Base-by-base conservation (phyloP, 2,888 invertebrate species). In the Drosophila ochracea region DNA sequence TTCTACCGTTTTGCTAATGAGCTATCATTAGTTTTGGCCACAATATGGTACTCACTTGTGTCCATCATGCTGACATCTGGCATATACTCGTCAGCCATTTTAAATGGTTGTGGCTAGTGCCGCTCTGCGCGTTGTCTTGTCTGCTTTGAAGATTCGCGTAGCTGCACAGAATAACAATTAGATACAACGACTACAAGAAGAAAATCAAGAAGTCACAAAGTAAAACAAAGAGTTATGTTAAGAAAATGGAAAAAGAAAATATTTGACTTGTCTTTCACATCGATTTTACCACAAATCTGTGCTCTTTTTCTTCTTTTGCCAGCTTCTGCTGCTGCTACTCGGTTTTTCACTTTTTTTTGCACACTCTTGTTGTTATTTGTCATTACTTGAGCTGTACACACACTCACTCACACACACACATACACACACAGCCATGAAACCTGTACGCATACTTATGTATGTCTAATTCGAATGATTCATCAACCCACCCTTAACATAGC, bases 21-120 rank as follows among this genome's bases (percentile, higher is more conserved):
- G 50, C 28, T n/a, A 58, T 30, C 50, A 73, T 63, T 60, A 53
- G 35, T 31, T 67, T 41, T 31, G 31, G 21, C 35, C 39, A 52
- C 86, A 90, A 90, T 90, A 86, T 90, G 89, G 72, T 79, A 91
- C 90, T 92, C 85, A 93, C 93, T 91, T 88, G 93, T 93, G 82
- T 93, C 92, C 91, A 93, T 89, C 69, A 92, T 80, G 84, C 91
- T 91, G 72, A 91, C 91, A 85, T 92, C 92, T 83, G 92, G 91
- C 82, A 91, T 90, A 76, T 87, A 92, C 79, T 92, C 91, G 78
- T 93, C 93, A 80, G 91, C 92, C 93, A 93, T 93, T 83, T 89
- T 91, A 77, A 79, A 61, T 73, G 90, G 71, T 80, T 73, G 61
- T 82, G 88, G 83, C 78, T 80, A 62, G 35, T 54, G 73, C 69